Base-by-base conservation (phyloP, 2,797 vertebrate genomes). In the Lemur catta region DNA sequence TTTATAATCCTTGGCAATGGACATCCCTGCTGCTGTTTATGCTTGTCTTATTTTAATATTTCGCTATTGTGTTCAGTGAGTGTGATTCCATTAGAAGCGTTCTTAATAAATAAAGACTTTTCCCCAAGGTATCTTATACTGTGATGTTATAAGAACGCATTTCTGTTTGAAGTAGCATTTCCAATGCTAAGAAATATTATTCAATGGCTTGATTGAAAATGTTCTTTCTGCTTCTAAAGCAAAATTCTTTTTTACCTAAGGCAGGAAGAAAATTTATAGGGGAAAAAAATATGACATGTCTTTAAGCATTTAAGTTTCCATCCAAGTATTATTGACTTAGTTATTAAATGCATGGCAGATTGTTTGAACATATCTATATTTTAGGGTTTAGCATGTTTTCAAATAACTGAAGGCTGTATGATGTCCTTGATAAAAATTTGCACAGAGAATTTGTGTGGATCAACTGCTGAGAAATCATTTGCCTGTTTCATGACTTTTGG, bases 371-470 rank as follows among this genome's bases (percentile, higher is more conserved):
- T 41, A 71, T 55, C 82, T 88, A 74, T 85, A 84, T 72, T 46
- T 71, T 57, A 90, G 20, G 14, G 17, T 55, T 7, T 50, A 41
- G 50, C 12, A 59, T 41, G 55, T 84, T 90, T 95, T 93, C 72
- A 93, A 92, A 67, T 84, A 95, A 13, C 26, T 89, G 48, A 89
- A 90, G 74, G 11, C 46, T 81, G 3, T 30, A 61, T 59, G 26
- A 7, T 85, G 33, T 7, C 48, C 92, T 97, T 96, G 76, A 55
- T 91, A 82, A 95, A 84, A 91, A 82, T 38, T 93, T 89, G 50
- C 55, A 81, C 20, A 74, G 41, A 71, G 10, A 82, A 5, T 93
- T n/a, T 91, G 9, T 78, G 55, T 72, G 35, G 26, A 59, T 88
- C 79, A 69, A 72, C 30, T 90, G 2, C 85, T 75, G 61, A 90